phyloP scores from a whole-genome alignment of 2,797 vertebrate species.

The Sylvilagus floridanus region DNA sequence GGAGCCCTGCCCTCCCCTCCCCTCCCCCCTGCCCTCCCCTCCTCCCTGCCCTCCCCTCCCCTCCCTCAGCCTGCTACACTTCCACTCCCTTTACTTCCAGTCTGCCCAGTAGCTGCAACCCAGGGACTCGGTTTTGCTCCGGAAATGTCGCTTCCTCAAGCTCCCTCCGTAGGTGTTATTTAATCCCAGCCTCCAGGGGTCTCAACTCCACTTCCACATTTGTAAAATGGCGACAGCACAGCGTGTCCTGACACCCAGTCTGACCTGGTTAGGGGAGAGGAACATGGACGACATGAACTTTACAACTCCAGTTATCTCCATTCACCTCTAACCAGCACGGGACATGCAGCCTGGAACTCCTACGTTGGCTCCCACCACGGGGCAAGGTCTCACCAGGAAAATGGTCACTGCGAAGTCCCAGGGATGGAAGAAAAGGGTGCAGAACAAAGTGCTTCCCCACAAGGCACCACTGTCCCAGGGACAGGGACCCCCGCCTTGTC shows the following conservation, averaged over 20 bases:
- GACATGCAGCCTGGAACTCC: not conserved
- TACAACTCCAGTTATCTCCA: not conserved
- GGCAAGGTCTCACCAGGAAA: not conserved
- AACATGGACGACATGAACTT: not conserved
- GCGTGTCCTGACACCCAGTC: not conserved
- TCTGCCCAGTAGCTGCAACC: not conserved
- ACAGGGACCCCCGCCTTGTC: not conserved
- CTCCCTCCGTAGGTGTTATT: no score
- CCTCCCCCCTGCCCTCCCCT: no score
- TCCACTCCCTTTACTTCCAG: not conserved
- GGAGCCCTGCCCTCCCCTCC: not conserved
- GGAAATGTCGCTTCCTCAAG: not conserved
- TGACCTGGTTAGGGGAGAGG: not conserved
- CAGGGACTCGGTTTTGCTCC: not conserved
- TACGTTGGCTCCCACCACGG: no score
- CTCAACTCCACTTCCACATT: not conserved
- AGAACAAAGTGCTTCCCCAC: not conserved
- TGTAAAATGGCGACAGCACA: not conserved
- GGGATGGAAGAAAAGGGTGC: no score
- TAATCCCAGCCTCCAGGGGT: not conserved
- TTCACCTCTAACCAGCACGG: not conserved
- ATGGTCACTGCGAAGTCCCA: not conserved
- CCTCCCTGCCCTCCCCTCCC: no score
- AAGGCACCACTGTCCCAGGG: not conserved
- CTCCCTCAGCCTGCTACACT: not conserved